These are phyloP conservation scores for Hirtodrosophila confusa DNA, from an alignment of 2,888 invertebrate species.

Conservation along the genomic window DNA sequence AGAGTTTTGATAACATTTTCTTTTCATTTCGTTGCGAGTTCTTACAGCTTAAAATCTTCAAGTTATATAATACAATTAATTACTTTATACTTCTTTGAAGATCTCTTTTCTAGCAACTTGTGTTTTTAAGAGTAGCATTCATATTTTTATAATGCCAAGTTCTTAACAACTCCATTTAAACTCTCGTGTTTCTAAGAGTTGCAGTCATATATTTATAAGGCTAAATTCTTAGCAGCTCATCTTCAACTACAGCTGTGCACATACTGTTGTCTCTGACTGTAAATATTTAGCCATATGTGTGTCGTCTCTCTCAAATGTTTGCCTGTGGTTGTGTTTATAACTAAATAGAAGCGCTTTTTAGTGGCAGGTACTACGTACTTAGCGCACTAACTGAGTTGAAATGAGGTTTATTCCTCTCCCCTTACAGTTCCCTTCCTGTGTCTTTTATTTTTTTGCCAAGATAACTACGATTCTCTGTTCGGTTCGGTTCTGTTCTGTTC, in stretches of 20 bases:
- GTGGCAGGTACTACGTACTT: slow-evolving; percentile 62
- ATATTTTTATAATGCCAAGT: too few species aligned
- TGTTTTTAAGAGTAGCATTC: too few species aligned
- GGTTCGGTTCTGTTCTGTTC: slow-evolving; percentile 19
- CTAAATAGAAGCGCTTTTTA: slow-evolving; percentile 69
- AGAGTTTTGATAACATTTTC: too few species aligned
- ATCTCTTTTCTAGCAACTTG: too few species aligned
- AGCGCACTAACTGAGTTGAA: slow-evolving; percentile 56
- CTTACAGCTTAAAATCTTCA: too few species aligned
- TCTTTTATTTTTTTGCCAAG: slow-evolving; percentile 40
- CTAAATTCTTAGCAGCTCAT: too few species aligned
- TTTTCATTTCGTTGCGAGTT: too few species aligned
- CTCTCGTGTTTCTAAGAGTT: too few species aligned
- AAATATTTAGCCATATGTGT: neutral
- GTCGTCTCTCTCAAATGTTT: slow-evolving; percentile 11
- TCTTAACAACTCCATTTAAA: too few species aligned
- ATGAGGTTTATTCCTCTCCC: slow-evolving; percentile 53
- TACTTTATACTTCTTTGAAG: too few species aligned
- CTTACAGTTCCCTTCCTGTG: neutral
- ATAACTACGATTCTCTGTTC: slow-evolving; percentile 23
- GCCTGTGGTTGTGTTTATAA: slow-evolving; percentile 54
- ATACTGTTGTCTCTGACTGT: slow-evolving; percentile 33
- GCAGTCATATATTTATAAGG: too few species aligned
- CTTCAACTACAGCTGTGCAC: neutral
- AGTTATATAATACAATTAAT: too few species aligned